Evolutionary conservation across 1,140 invertebrate genomes (phyloP), one percentile per base, ranked within the genome.

Genomic region (Adoxophyes honmai): DNA sequence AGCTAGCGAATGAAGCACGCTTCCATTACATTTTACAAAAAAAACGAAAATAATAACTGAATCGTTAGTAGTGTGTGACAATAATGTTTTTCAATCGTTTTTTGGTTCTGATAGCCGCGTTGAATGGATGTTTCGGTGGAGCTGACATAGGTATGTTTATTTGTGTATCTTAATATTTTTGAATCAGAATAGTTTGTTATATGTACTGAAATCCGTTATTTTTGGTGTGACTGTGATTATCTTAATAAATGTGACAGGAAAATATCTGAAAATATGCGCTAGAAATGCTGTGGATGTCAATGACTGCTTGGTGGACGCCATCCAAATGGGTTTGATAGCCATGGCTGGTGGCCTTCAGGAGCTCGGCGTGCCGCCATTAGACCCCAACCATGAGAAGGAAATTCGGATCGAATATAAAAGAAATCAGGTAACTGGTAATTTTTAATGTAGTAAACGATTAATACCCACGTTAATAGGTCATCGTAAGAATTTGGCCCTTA

Each of bases 311-410:
- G 71, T 78, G 33, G 85, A 84, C 4, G 79, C 77, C 1, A 74
- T 90, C 1, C 73, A 79, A 59, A 56, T 71, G 0, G 86, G 78
- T 4, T 39, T 89, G 1, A 52, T 21, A 0, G 48, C 10, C 0
- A 57, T 90, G 57, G 61, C 74, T 3, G 59, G 60, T 10, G 91
- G 91, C 10, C 73, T 91, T 1, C 81, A 88, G 2, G 89, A 91
- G 11, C 36, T 92, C 0, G 81, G 75, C 0, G 55, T 92, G 0
- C 90, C 90, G 0, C 1, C 72, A 0, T 60, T 92, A 7, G 91
- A 92, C 64, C 91, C 92, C 0, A 90, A 82, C 39, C 57, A 77
- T 4, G 76, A 87, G 11, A 89, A 91, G 0, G 64, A 84, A 2
- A 34, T 89, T 7, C 73, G 75, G n/a, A 64, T 77, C 1, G 73